Base-by-base conservation (phyloP, 2,888 invertebrate genomes). In the Idaea aversata region DNA sequence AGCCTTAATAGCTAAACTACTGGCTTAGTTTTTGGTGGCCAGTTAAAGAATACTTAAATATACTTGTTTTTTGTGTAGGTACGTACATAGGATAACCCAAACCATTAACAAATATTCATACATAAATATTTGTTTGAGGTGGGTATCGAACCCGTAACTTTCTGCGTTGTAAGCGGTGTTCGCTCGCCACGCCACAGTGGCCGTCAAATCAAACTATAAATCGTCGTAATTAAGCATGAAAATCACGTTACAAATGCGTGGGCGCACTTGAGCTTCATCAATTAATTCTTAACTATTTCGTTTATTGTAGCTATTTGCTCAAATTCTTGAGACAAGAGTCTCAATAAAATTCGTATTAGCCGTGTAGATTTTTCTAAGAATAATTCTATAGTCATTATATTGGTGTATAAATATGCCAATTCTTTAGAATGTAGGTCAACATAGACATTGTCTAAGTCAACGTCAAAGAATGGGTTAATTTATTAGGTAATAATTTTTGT, bases 211-310 rank as follows among this genome's bases (percentile, higher is more conserved):
- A 59, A 61, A 63, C 57, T 38, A 16, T 36, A 25, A 38, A 62
- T 15, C 13, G 15, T 59, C 13, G 59, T 34, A 59, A 59, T 59
- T 59, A 59, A 59, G 6, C 59, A 25, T 34, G 59, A 16, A 59
- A 59, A 59, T 59, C 6, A 15, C 3, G 59, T 34, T 10, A 6
- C 3, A 59, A 58, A 34, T 57, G 63, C 15, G 64, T 66, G 63
- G 67, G 69, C 57, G 65, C 10, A 61, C 57, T 63, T 57, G 5
- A 65, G 57, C 35, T 38, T 63, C 63, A 70, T 70, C 64, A 67
- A 67, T 70, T 67, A 70, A n/a, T n/a, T 63, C 62, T 38, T 60
- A 66, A 70, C 47, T 34, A 58, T 59, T 61, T 60, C 36, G 57
- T 63, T 66, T 63, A 65, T 64, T 38, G 64, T 38, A 61, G 25